Base-by-base conservation (phyloP, 2,113 vertebrate species). In the Tenebrosternarchus preto region DNA sequence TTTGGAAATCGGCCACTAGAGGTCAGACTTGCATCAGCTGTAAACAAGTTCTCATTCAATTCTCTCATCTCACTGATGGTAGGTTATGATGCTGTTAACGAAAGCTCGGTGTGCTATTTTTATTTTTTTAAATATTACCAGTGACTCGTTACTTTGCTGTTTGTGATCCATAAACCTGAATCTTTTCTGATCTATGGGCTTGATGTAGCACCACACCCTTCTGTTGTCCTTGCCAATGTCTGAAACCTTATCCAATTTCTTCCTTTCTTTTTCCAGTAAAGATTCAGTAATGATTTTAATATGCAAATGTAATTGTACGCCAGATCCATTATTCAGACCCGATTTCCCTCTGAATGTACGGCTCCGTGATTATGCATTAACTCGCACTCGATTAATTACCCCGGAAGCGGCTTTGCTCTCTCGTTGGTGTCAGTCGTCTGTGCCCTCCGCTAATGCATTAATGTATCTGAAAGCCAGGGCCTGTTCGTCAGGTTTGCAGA, bases 301-400 rank as follows among this genome's bases (percentile, higher is more conserved):
- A 91, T 92, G 91, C 89, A 92, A 92, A 94, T 94, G 93, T 91
- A 94, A 94, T 94, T 91, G 93, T 83, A 84, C 50, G 63, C 86
- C 73, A 39, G 70, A 78, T 93, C 82, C 84, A 91, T 93, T 90
- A 92, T 93, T 91, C 90, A 94, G 80, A 59, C 78, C 55, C 67
- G 46, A 68, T 77, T 83, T 86, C 73, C 84, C 82, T 86, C 70
- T 11, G 72, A 83, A 83, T 88, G 77, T 86, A 80, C 66, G 77
- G 73, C 71, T 80, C 78, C 82, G 85, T 88, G 82, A 86, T 91
- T 91, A 91, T 92, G 85, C 87, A 92, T 91, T 84, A 88, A 76
- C 77, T 82, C 64, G 53, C 77, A 80, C 83, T 82, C 82, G 78
- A 83, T 85, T 87, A 93, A 94, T 93, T 93, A 88, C 88, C 83